Percentiles rank a stretch among this genome's conserved stretches.
phyloP scores from a whole-genome alignment of 2,113 vertebrate species.

The Bathybates hornii region DNA sequence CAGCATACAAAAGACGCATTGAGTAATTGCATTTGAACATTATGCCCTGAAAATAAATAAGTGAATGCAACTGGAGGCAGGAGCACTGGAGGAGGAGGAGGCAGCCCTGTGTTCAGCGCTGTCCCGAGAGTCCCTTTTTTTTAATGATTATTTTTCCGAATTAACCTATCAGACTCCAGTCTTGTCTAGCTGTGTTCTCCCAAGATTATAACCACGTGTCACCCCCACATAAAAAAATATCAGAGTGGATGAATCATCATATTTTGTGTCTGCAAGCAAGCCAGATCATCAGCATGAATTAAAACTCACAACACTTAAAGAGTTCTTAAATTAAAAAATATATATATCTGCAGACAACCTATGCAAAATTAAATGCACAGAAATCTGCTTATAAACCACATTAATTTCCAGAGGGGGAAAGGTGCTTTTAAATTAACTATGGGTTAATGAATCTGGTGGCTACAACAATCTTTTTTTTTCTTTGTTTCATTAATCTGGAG shows the following conservation, averaged over 20 bases:
- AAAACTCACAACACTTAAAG: background rate
- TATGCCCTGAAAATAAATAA: background rate
- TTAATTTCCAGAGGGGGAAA: background rate
- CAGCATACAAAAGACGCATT: background rate
- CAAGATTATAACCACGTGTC: background rate
- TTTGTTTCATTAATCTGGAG: background rate
- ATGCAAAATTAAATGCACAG: background rate
- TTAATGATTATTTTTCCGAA: background rate
- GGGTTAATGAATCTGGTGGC: background rate
- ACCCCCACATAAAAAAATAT: background rate
- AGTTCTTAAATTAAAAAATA: background rate
- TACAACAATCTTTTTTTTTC: background rate
- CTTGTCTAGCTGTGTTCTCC: background rate
- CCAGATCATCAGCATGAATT: background rate
- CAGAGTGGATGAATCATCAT: background rate
- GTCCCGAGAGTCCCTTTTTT: background rate
- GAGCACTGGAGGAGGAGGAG: background rate
- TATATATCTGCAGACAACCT: background rate
- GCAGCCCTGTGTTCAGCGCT: background rate
- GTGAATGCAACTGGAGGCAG: background rate
- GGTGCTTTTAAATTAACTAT: background rate
- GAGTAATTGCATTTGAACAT: background rate
- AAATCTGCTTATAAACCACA: background rate
- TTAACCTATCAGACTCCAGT: background rate
- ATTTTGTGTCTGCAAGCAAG: background rate